A percentile compares a stretch with the other conserved stretches of the same genome.
phyloP scores from a whole-genome alignment of 2,888 invertebrate genomes.

The Branchipolynoe longqiensis region DNA sequence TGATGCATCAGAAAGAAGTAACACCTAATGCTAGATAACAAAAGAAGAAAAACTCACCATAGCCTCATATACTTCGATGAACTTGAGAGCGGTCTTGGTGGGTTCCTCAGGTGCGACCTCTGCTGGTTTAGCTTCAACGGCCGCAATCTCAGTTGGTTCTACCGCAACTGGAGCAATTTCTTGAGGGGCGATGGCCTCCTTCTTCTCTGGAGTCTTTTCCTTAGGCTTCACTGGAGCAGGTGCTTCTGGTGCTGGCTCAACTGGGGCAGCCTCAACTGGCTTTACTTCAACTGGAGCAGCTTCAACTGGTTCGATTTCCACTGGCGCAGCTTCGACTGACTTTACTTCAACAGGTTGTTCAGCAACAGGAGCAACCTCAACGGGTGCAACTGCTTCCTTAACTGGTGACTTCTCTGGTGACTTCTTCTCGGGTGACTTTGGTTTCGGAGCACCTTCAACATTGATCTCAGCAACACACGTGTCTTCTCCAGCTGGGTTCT shows the following conservation, averaged over 20 bases:
- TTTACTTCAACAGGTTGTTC: conserved; percentile 91
- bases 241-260: not conserved
- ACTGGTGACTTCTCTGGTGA: conserved; percentile 1
- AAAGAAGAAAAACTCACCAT: conserved; percentile 31
- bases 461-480: conserved; percentile 73
- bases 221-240: conserved; percentile 59
- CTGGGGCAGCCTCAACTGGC: not conserved
- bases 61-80: conserved; percentile 59
- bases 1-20: no score
- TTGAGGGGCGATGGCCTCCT: not conserved
- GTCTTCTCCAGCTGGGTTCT: conserved; percentile 85
- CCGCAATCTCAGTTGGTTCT: conserved; percentile 60
- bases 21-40: no score
- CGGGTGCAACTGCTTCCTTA: not conserved
- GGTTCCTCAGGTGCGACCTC: not conserved
- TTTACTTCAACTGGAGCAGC: not conserved
- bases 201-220: conserved; percentile 60
- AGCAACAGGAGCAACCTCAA: conserved; percentile 85
- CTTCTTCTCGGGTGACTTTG: conserved; percentile 16
- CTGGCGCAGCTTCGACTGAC: not conserved
- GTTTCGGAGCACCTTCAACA: conserved; percentile 73
- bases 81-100: conserved; percentile 36
- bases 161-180: conserved; percentile 67
- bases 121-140: conserved; percentile 66
- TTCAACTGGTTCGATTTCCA: no score